phyloP scores from a whole-genome alignment of 2,888 invertebrate genomes.

The Micropterix aruncella region DNA sequence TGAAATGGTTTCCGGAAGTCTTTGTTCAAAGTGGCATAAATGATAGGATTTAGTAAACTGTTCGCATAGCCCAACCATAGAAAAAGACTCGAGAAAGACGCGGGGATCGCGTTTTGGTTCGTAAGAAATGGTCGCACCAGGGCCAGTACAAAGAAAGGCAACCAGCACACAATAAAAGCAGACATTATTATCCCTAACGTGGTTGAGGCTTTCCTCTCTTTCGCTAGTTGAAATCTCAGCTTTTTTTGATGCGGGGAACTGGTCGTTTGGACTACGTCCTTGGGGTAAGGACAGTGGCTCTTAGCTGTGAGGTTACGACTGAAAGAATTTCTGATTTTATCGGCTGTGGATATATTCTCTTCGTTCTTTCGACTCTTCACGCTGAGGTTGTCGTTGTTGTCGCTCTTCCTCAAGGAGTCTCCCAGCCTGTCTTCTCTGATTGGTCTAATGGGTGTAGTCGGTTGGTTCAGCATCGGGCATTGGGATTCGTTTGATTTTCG shows the following conservation, averaged over 20 bases:
- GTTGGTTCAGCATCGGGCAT: slow-evolving; percentile 49
- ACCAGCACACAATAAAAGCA: slow-evolving; percentile 86
- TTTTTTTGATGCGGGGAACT: slow-evolving; percentile 64
- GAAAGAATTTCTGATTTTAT: slow-evolving; percentile 31
- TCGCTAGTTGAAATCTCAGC: slow-evolving; percentile 69
- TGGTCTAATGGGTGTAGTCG: background rate
- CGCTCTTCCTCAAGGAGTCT: background rate
- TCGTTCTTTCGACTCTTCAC: slow-evolving; percentile 28
- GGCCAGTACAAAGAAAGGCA: slow-evolving; percentile 92
- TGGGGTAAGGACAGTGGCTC: slow-evolving; percentile 31
- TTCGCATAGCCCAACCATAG: slow-evolving; percentile 92
- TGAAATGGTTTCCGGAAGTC: slow-evolving; percentile 94
- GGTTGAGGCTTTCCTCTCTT: slow-evolving; percentile 91
- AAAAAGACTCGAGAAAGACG: slow-evolving; percentile 67
- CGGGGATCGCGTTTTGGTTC: slow-evolving; percentile 54
- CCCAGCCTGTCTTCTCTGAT: background rate
- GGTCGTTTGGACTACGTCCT: background rate
- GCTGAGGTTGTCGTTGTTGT: slow-evolving; percentile 22
- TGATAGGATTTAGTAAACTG: slow-evolving; percentile 89
- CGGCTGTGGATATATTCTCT: slow-evolving; percentile 23
- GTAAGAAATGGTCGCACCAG: slow-evolving; percentile 75
- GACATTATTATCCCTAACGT: slow-evolving; percentile 94
- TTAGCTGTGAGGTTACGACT: slow-evolving; percentile 36
- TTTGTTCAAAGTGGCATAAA: slow-evolving; percentile 89
- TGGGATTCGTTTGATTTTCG: slow-evolving; percentile 64